A percentile compares a stretch with the other conserved stretches of the same genome.
Conservation (phyloP, 2,797 vertebrate species). For the Epinephelus coioides region DNA sequence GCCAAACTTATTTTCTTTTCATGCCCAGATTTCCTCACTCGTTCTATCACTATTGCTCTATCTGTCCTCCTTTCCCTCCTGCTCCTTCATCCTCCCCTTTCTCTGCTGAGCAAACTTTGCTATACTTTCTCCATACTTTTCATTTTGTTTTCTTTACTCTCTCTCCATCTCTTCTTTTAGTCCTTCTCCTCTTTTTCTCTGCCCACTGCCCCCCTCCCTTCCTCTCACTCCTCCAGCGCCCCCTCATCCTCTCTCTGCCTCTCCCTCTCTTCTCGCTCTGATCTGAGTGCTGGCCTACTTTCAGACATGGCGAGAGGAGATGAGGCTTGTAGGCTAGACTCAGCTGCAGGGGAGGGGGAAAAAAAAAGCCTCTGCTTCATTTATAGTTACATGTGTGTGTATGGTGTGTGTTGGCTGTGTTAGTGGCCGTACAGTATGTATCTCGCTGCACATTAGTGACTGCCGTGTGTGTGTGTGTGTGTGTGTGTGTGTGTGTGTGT, state of each 20-base stretch:
- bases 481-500: slow-evolving; percentile 3
- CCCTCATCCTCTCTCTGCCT: slow-evolving; percentile 37
- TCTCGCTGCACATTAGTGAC: slow-evolving; percentile 44
- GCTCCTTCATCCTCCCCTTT: neutral
- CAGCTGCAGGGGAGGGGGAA: slow-evolving; percentile 76
- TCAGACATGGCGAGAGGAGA: slow-evolving; percentile 81
- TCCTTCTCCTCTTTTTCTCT: slow-evolving; percentile 53
- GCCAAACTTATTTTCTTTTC: neutral
- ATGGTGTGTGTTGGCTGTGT: slow-evolving; percentile 37
- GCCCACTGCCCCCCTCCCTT: neutral
- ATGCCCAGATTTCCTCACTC: neutral
- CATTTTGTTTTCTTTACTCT: slow-evolving; percentile 21
- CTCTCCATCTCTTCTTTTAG: slow-evolving; percentile 48
- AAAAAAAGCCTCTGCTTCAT: slow-evolving; percentile 71
- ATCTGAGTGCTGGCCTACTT: slow-evolving; percentile 84
- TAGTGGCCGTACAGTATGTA: slow-evolving; percentile 25
- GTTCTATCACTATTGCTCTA: neutral
- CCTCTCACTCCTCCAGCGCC: slow-evolving; percentile 21
- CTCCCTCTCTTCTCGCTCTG: slow-evolving; percentile 49
- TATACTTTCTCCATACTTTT: neutral
- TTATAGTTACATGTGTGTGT: slow-evolving; percentile 77
- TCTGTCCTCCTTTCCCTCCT: neutral
- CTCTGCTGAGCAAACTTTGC: slow-evolving; percentile 11
- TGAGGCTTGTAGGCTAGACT: slow-evolving; percentile 79
- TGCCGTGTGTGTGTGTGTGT: slow-evolving; percentile 16